phyloP scores from a whole-genome alignment of 2,888 invertebrate species.

The Apodemia mormo region DNA sequence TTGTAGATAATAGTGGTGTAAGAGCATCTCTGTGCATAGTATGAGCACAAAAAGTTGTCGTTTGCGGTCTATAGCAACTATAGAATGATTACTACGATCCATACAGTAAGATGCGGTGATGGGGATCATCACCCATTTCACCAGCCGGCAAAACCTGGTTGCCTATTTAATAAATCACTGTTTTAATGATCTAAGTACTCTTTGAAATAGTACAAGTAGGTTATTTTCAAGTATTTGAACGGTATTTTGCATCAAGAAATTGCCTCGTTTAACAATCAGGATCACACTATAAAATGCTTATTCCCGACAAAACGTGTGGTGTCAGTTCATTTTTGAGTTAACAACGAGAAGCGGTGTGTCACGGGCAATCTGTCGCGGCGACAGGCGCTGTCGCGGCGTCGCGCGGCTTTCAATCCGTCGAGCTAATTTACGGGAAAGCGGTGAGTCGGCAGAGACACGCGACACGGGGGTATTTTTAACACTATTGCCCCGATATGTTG shows the following conservation, averaged over 20 bases:
- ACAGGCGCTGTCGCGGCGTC: conserved; percentile 45
- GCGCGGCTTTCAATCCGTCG: conserved; percentile 48
- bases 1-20: too few species aligned
- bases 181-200: too few species aligned
- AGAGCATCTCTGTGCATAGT: too few species aligned
- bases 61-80: too few species aligned
- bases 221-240: too few species aligned
- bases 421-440: conserved; percentile 41
- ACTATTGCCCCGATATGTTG: conserved; percentile 36
- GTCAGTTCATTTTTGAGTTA: conserved; percentile 24
- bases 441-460: conserved; percentile 33
- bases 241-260: background rate
- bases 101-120: too few species aligned
- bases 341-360: conserved; percentile 27
- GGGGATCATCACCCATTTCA: too few species aligned
- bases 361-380: conserved; percentile 50
- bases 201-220: too few species aligned
- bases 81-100: too few species aligned
- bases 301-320: conserved; percentile 16
- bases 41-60: too few species aligned
- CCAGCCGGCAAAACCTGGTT: too few species aligned
- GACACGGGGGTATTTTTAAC: conserved; percentile 42
- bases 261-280: background rate
- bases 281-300: conserved; percentile 16
- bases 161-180: too few species aligned